Evolutionary conservation across 2,888 invertebrate species (phyloP).

Genomic region (Synergus gifuensis): DNA sequence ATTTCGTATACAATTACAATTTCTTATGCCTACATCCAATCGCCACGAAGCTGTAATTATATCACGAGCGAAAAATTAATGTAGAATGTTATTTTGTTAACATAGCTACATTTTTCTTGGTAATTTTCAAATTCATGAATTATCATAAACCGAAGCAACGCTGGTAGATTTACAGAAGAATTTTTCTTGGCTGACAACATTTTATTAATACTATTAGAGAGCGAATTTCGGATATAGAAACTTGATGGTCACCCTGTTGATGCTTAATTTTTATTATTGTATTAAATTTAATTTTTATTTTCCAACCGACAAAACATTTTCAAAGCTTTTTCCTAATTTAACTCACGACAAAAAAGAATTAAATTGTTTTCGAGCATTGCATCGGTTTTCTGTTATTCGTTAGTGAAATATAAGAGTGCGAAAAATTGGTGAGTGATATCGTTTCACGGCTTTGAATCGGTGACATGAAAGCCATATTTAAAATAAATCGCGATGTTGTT

Average conservation of each 20-base stretch:
- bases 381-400: background rate
- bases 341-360: too few species aligned
- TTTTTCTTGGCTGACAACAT: background rate
- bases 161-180: background rate
- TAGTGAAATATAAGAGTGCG: background rate
- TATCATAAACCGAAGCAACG: background rate
- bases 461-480: slow-evolving; percentile 31
- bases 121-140: background rate
- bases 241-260: background rate
- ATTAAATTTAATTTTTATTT: slow-evolving; percentile 22
- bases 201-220: background rate
- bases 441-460: slow-evolving; percentile 8
- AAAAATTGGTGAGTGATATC: slow-evolving; percentile 36
- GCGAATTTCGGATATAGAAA: background rate
- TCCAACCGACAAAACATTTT: slow-evolving; percentile 44
- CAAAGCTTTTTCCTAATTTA: too few species aligned
- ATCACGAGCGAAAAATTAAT: slow-evolving; percentile 5
- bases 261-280: background rate
- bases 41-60: slow-evolving; percentile 5
- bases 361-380: background rate
- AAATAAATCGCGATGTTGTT: slow-evolving; percentile 50
- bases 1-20: slow-evolving; percentile 24
- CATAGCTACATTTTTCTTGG: background rate
- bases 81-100: slow-evolving; percentile 61
- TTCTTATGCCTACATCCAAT: slow-evolving; percentile 15